phyloP scores from a whole-genome alignment of 2,888 invertebrate genomes.

The Altica lythri region DNA sequence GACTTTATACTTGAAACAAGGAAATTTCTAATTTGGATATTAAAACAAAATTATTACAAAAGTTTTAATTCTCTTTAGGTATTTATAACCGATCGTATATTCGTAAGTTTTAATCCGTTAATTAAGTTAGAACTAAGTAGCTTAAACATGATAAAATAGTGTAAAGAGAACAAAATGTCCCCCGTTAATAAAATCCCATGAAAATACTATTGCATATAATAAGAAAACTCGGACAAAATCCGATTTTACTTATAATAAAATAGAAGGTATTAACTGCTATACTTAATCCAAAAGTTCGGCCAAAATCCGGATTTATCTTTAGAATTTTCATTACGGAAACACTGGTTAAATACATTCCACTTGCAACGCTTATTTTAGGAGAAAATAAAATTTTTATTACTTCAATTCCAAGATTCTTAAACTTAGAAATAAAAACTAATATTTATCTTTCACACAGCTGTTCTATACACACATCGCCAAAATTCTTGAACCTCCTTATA shows the following conservation, averaged over 20 bases:
- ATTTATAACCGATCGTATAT: no score
- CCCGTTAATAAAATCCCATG: slow-evolving; percentile 8
- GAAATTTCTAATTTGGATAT: no score
- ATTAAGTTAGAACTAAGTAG: slow-evolving; percentile 13
- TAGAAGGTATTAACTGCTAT: slow-evolving; percentile 20
- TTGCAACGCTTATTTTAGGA: neutral
- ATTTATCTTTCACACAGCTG: no score
- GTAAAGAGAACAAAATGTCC: neutral
- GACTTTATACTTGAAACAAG: no score
- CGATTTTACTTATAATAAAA: slow-evolving; percentile 18
- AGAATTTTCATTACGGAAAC: neutral
- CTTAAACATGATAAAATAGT: slow-evolving; percentile 19
- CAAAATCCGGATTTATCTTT: slow-evolving; percentile 3
- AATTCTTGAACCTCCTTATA: no score
- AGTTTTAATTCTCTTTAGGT: no score
- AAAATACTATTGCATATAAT: slow-evolving; percentile 15
- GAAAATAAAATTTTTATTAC: neutral
- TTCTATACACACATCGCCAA: no score
- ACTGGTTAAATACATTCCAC: slow-evolving; percentile 1
- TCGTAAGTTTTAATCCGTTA: no score
- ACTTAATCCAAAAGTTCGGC: slow-evolving; percentile 6
- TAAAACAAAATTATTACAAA: no score
- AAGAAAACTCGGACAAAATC: slow-evolving; percentile 7
- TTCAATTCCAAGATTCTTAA: neutral
- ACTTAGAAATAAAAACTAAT: neutral